Conservation (phyloP, 2,797 vertebrate genomes). For the Syncerus caffer region DNA sequence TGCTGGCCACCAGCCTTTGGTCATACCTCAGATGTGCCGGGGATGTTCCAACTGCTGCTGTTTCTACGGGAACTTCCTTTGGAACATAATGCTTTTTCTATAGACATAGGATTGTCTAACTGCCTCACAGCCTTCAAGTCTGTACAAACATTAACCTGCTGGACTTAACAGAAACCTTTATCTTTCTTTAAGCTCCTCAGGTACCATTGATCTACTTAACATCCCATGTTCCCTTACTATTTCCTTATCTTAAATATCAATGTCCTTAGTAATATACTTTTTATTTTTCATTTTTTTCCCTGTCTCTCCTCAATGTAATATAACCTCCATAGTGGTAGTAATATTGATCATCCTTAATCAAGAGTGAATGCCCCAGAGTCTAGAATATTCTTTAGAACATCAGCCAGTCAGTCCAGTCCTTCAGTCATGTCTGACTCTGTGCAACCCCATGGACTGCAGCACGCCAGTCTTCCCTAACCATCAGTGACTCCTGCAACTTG, state of each 20-base stretch:
- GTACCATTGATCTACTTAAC: neutral
- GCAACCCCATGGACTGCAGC: neutral
- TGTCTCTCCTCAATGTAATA: neutral
- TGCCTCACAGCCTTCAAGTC: neutral
- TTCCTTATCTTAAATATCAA: neutral
- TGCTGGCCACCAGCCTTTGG: neutral
- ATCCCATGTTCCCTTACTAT: neutral
- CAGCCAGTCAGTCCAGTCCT: neutral
- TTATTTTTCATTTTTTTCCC: neutral
- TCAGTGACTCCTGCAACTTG: neutral
- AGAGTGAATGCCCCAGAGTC: neutral
- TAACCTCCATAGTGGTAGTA: neutral
- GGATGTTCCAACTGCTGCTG: rapidly evolving
- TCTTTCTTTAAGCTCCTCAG: neutral
- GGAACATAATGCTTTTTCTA: neutral
- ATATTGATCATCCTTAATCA: neutral
- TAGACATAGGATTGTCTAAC: neutral
- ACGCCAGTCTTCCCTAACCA: neutral
- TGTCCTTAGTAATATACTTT: neutral
- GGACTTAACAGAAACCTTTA: neutral
- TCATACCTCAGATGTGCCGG: neutral
- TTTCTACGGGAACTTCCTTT: neutral
- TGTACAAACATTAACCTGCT: neutral
- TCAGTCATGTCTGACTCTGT: neutral
- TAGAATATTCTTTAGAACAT: neutral